These are phyloP conservation scores for Prunella himalayana DNA, from an alignment of 2,113 vertebrate species.

Conservation along the genomic window DNA sequence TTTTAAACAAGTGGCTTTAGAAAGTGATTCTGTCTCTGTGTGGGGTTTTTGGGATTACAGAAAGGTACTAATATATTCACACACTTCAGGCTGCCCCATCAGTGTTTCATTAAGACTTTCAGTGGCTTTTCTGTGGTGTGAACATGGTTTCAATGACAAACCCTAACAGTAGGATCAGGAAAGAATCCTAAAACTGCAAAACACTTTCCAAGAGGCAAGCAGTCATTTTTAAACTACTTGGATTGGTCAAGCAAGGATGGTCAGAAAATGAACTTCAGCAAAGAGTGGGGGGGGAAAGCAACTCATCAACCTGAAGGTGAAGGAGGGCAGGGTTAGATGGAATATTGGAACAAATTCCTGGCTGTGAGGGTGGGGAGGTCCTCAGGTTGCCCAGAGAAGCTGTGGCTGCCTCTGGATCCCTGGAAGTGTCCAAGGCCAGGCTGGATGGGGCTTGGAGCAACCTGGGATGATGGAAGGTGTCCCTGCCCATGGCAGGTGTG, in stretches of 20 bases:
- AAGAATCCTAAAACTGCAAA: background rate
- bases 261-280: background rate
- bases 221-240: background rate
- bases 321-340: background rate
- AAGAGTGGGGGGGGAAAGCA: background rate
- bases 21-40: background rate
- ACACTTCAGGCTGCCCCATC: background rate
- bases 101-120: background rate
- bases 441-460: accelerated
- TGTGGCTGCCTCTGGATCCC: background rate
- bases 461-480: accelerated
- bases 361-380: accelerated
- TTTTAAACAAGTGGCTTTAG: background rate
- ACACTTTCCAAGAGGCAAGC: background rate
- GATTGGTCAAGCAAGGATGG: background rate
- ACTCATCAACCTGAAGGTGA: background rate
- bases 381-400: background rate
- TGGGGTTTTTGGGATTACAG: background rate
- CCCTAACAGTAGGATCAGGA: background rate
- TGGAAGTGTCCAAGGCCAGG: background rate
- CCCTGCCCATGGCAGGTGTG: background rate
- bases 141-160: background rate
- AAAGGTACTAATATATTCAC: background rate
- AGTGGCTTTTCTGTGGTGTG: background rate
- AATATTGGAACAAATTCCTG: background rate